A percentile compares a stretch with the other conserved stretches of the same genome.
These are phyloP conservation scores for Liasis olivaceus DNA, from an alignment of 2,797 vertebrate genomes.

Conservation along the genomic window DNA sequence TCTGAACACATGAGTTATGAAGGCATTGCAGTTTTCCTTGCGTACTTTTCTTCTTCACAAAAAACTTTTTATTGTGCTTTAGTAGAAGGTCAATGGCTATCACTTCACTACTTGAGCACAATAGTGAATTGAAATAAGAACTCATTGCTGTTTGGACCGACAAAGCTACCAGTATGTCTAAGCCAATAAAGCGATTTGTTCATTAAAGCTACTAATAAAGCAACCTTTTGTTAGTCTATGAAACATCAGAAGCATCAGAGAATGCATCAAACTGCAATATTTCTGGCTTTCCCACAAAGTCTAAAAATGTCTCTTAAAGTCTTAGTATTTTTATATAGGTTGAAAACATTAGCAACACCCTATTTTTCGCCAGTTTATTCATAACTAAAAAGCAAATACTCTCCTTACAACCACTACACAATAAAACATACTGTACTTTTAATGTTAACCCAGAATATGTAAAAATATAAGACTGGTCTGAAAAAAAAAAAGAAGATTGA, in stretches of 20 bases:
- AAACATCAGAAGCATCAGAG: constrained; percentile 77
- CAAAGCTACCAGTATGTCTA: constrained; percentile 83
- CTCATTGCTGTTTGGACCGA: constrained; percentile 75
- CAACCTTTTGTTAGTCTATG: constrained; percentile 81
- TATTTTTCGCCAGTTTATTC: constrained; percentile 19
- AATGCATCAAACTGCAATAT: constrained; percentile 69
- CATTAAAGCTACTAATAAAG: constrained; percentile 82
- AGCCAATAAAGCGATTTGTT: constrained; percentile 81
- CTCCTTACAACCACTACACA: neutral
- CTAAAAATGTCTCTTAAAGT: constrained; percentile 60
- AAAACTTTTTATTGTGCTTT: constrained; percentile 79
- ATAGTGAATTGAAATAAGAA: constrained; percentile 82
- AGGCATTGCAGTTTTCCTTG: constrained; percentile 49
- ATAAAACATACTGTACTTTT: neutral
- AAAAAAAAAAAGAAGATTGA: neutral
- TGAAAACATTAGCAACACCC: neutral
- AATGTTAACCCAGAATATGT: neutral
- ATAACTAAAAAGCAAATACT: constrained; percentile 1
- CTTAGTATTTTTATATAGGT: constrained; percentile 21
- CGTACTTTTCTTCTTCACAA: constrained; percentile 71
- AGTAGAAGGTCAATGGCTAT: constrained; percentile 80
- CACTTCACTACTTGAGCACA: constrained; percentile 78
- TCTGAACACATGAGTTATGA: constrained; percentile 18
- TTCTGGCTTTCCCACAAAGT: constrained; percentile 63
- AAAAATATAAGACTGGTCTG: neutral